These are phyloP conservation scores for Stenolophus ochropezus DNA, from an alignment of 2,888 invertebrate species.

Conservation along the genomic window DNA sequence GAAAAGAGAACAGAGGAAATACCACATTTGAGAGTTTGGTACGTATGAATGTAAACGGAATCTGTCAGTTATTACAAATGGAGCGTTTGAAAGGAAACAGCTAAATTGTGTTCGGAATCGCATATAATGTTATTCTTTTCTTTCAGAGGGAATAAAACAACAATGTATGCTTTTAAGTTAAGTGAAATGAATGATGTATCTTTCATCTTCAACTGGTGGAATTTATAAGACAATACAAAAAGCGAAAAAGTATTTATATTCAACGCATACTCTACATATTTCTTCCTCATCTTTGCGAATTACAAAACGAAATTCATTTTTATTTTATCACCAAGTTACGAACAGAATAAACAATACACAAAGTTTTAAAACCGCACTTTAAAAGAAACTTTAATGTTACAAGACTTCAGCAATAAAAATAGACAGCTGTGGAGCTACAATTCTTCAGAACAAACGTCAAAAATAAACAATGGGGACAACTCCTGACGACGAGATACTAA, in stretches of 20 bases:
- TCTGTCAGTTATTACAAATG: no score
- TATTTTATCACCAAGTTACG: slow-evolving; percentile 10
- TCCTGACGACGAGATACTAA: neutral
- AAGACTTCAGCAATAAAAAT: slow-evolving; percentile 25
- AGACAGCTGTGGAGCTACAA: slow-evolving; percentile 11
- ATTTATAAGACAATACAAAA: neutral
- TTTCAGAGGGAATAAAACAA: neutral
- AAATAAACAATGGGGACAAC: neutral
- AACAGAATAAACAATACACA: slow-evolving; percentile 24
- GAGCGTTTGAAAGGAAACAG: no score
- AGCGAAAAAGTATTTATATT: neutral
- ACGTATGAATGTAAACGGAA: no score
- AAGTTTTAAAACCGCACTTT: slow-evolving; percentile 29
- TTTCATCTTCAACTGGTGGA: neutral
- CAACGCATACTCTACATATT: neutral
- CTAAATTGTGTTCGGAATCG: neutral
- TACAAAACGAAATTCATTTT: slow-evolving; percentile 19
- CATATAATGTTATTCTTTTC: neutral
- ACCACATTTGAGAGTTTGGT: no score
- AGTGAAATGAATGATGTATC: neutral
- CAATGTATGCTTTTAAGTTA: neutral
- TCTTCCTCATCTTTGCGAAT: neutral
- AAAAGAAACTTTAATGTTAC: slow-evolving; percentile 27
- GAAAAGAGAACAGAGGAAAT: no score
- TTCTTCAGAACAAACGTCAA: slow-evolving; percentile 22